Conservation (phyloP, 1,140 invertebrate species). For the Tachypleus tridentatus region DNA sequence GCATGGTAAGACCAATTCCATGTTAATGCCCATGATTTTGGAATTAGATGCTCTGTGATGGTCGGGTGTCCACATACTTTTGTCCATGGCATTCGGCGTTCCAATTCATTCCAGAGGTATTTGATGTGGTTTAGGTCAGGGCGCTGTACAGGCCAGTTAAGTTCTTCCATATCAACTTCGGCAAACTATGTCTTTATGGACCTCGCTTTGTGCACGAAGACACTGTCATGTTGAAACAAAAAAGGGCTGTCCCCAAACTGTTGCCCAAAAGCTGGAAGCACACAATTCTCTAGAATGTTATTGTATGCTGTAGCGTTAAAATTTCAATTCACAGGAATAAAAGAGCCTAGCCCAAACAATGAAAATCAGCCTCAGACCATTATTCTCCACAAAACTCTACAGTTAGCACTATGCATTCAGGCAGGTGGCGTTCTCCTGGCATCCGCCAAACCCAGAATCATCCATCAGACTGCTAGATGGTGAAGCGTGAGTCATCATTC, state of each 20-base stretch:
- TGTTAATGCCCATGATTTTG: too few species aligned
- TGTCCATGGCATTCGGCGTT: neutral
- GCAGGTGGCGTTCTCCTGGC: slow-evolving; percentile 2
- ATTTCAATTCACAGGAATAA: neutral
- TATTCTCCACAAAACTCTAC: slow-evolving; percentile 2
- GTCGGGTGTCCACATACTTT: too few species aligned
- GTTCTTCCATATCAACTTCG: neutral
- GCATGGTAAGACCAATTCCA: too few species aligned
- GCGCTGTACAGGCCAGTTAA: slow-evolving; percentile 5
- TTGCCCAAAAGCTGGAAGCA: neutral
- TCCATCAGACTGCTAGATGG: slow-evolving; percentile 5
- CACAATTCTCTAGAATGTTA: neutral
- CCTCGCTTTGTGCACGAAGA: neutral
- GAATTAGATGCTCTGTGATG: too few species aligned
- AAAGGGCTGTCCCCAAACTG: neutral
- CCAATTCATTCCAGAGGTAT: slow-evolving; percentile 1
- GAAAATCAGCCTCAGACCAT: neutral
- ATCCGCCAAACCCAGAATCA: slow-evolving; percentile 1
- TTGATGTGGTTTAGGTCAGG: slow-evolving; percentile 4
- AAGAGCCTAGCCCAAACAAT: too few species aligned
- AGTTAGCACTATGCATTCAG: slow-evolving; percentile 2
- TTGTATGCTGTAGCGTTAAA: neutral
- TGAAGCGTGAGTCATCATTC: neutral
- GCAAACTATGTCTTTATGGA: slow-evolving; percentile 1
- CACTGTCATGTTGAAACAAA: neutral